Percentiles rank a stretch among this genome's conserved stretches.
phyloP scores from a whole-genome alignment of 2,797 vertebrate species.

The Sebastes wilsoni region DNA sequence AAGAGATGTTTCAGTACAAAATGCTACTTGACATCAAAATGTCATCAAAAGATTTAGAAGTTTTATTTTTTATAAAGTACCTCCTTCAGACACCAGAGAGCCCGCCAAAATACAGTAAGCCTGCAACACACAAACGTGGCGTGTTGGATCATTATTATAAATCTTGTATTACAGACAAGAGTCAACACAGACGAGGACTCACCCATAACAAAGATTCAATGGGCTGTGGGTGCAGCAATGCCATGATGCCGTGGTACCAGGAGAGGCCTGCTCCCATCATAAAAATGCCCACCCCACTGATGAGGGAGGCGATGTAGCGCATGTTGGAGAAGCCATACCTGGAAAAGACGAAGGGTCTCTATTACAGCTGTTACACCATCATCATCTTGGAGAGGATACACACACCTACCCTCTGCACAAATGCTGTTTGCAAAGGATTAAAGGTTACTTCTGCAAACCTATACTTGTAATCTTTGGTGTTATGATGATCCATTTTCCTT shows the following conservation, averaged over 20 bases:
- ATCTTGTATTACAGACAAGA: neutral
- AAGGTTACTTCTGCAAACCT: neutral
- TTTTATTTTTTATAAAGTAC: constrained; percentile 70
- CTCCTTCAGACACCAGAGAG: constrained; percentile 98
- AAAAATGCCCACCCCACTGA: constrained; percentile 98
- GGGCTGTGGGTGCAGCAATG: constrained; percentile 92
- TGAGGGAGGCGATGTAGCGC: constrained; percentile 98
- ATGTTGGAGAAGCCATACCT: constrained; percentile 99
- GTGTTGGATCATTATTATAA: neutral
- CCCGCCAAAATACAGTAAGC: constrained; percentile 98
- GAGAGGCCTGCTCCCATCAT: constrained; percentile 99
- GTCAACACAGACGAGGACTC: constrained; percentile 79
- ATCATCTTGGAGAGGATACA: neutral
- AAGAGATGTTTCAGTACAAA: constrained; percentile 3
- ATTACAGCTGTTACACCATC: neutral
- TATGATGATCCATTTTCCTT: neutral
- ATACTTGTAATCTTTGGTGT: neutral
- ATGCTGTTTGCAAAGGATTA: neutral
- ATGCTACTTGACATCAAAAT: neutral
- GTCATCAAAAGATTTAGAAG: neutral
- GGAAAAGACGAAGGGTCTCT: neutral
- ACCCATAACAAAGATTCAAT: constrained; percentile 98
- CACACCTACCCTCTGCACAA: neutral
- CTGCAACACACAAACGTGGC: constrained; percentile 70
- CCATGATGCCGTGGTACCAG: constrained; percentile 98